A percentile compares a stretch with the other conserved stretches of the same genome.
These are phyloP conservation scores for Suncus etruscus DNA, from an alignment of 2,113 vertebrate species.

Conservation along the genomic window DNA sequence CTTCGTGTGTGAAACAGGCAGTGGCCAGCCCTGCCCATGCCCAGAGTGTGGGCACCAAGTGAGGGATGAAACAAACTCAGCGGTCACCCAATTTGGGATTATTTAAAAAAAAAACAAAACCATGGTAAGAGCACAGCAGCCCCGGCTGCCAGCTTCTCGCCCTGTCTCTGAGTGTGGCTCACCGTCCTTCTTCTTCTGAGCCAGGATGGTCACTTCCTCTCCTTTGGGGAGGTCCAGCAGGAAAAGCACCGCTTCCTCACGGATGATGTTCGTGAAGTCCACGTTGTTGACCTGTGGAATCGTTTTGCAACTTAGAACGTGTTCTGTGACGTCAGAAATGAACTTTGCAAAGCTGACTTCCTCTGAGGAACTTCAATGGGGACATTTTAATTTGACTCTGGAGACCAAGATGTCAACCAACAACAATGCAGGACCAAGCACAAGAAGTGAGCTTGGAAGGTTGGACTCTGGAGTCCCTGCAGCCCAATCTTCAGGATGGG, in stretches of 20 bases:
- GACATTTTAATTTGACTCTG: constrained; percentile 28
- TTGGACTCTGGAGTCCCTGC: too few relatives aligned
- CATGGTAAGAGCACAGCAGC: too few relatives aligned
- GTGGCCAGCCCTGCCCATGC: too few relatives aligned
- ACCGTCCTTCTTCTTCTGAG: constrained; percentile 99
- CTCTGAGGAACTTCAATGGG: neutral
- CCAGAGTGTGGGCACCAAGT: too few relatives aligned
- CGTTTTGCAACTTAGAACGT: neutral
- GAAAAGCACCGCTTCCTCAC: constrained; percentile 98
- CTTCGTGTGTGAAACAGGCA: too few relatives aligned
- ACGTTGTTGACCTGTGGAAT: constrained; percentile 96
- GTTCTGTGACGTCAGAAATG: constrained; percentile 10
- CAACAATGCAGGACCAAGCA: neutral
- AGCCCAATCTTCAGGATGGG: neutral
- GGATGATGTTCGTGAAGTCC: constrained; percentile 99
- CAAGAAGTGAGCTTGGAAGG: neutral
- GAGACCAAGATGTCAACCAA: neutral
- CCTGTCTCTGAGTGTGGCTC: constrained; percentile 67
- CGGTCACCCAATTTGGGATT: too few relatives aligned
- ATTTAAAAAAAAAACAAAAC: too few relatives aligned
- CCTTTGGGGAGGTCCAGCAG: constrained; percentile 97
- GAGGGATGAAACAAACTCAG: too few relatives aligned
- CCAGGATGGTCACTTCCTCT: constrained; percentile 97
- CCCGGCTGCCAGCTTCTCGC: too few relatives aligned
- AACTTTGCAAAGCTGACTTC: neutral